A percentile compares a stretch with the other conserved stretches of the same genome.
Evolutionary conservation across 2,888 invertebrate species (phyloP).

Genomic region (Harpalus rubripes): DNA sequence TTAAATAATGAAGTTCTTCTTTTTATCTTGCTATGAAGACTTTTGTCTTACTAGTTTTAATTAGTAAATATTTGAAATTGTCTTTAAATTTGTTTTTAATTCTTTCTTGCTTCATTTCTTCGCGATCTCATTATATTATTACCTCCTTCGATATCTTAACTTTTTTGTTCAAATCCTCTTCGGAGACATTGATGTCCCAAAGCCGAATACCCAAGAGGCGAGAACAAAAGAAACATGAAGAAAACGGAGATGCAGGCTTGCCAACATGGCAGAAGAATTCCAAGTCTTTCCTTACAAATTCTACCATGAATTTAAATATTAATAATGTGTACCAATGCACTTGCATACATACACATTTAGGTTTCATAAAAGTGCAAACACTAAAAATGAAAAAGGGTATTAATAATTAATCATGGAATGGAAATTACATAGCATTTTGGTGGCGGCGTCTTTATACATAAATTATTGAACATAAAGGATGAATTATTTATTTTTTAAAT

Average conservation of each 20-base stretch:
- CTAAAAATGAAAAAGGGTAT: neutral
- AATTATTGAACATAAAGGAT: no score
- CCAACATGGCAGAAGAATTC: neutral
- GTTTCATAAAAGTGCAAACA: neutral
- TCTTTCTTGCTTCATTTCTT: neutral
- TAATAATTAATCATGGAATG: neutral
- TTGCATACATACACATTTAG: neutral
- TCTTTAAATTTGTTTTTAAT: neutral
- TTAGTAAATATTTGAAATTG: constrained; percentile 6
- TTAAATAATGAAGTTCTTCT: neutral
- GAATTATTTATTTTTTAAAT: no score
- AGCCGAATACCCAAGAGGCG: constrained; percentile 30
- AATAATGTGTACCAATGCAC: neutral
- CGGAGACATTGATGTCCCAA: constrained; percentile 37
- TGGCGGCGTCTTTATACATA: neutral
- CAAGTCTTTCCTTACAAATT: neutral
- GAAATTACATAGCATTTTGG: neutral
- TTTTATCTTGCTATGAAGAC: neutral
- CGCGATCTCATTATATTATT: constrained; percentile 23
- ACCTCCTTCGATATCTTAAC: neutral
- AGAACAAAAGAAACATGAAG: constrained; percentile 28
- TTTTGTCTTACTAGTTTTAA: neutral
- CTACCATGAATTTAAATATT: neutral
- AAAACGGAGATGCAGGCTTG: constrained; percentile 4
- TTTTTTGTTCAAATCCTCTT: constrained; percentile 49